A percentile compares a stretch with the other conserved stretches of the same genome.
These are phyloP conservation scores for Chaenocephalus aceratus DNA, from an alignment of 2,113 vertebrate genomes.

Conservation along the genomic window DNA sequence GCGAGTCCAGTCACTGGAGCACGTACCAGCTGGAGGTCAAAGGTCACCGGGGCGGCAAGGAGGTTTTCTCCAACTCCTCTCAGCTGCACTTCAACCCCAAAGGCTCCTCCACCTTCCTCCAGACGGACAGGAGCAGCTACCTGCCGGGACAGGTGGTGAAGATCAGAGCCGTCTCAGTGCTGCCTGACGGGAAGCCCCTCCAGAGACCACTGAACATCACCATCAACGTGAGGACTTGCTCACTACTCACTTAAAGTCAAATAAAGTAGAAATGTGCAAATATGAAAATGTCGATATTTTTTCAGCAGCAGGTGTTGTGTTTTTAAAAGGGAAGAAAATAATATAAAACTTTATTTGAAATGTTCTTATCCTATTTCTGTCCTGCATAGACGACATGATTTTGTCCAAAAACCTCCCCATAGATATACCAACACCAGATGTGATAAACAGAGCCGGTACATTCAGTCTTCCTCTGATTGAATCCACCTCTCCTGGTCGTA, in stretches of 20 bases:
- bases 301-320: no score
- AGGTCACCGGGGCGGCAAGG: slow-evolving; percentile 66
- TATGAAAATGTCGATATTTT: no score
- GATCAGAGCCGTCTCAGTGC: slow-evolving; percentile 84
- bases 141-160: slow-evolving; percentile 87
- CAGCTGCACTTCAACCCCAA: slow-evolving; percentile 72
- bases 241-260: no score
- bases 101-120: slow-evolving; percentile 86
- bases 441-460: no score
- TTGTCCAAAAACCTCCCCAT: no score
- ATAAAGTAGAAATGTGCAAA: no score
- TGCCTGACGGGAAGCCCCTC: slow-evolving; percentile 84
- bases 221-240: slow-evolving; percentile 81
- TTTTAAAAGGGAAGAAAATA: no score
- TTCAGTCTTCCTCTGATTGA: not conserved
- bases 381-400: no score
- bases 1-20: not conserved
- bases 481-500: not conserved
- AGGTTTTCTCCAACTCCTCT: slow-evolving; percentile 86
- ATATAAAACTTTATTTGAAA: no score
- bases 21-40: slow-evolving; percentile 75
- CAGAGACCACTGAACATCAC: slow-evolving; percentile 77
- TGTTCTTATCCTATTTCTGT: no score
- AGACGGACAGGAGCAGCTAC: slow-evolving; percentile 90
- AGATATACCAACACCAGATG: no score